Evolutionary conservation across 2,888 invertebrate species (phyloP), one percentile per base, ranked within the genome.

Genomic region (Linnaemya vulpina): DNA sequence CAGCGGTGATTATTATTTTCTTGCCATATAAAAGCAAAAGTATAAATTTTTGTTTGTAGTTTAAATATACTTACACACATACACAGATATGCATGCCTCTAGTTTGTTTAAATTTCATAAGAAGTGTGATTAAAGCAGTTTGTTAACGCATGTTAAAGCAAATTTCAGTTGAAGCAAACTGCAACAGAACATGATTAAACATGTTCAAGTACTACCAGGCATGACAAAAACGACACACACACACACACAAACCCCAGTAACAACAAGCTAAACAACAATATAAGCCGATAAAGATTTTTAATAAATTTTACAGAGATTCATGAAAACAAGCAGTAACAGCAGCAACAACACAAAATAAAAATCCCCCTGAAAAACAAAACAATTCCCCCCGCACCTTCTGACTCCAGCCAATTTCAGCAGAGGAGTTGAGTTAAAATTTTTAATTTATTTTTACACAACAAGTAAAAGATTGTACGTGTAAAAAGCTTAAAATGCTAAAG

Each of bases 91-190:
- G 17, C 8, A 15, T 30, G 13, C 35, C 5, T 60, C 17, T 38
- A 5, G 22, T 10, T 63, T 58, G 17, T 49, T 55, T 17, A 68
- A 22, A 82, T 70, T 71, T 71, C 63, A 60, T 65, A 76, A 67
- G 58, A 63, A 65, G 38, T 43, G 58, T 71, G 65, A 60, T 46
- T 76, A 51, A 77, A 58, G 25, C 62, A 17, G 35, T 38, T 55
- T 67, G 68, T 62, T 74, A 70, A 83, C 83, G 74, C 74, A 68
- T 74, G 62, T 74, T 74, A 25, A 80, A 80, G 4, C 10, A 51
- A 74, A 80, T 80, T 80, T 51, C 58, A 80, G 20, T 67, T 74
- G 80, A 74, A 73, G 63, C 43, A 22, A 49, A 77, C 67, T 43
- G 20, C 30, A 73, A 11, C 76, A 71, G 55, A 63, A 55, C 51